Conservation (phyloP, 1,140 invertebrate genomes). For the Diorhabda elongata region DNA sequence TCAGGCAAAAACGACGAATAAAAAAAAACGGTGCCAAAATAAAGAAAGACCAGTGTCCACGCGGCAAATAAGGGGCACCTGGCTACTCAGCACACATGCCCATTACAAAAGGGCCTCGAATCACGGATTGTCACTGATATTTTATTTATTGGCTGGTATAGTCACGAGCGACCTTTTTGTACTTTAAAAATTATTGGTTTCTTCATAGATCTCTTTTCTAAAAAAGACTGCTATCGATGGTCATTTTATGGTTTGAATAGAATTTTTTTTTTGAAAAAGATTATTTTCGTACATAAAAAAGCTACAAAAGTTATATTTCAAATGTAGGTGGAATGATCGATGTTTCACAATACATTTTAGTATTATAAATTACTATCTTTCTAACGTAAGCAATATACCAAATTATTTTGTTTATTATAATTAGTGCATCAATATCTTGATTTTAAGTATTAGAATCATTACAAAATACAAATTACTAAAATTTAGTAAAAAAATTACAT, state of each 20-base stretch:
- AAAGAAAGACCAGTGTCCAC: constrained; percentile 16
- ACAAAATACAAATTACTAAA: neutral
- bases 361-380: no score
- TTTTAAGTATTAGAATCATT: no score
- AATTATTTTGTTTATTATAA: no score
- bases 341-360: no score
- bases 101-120: constrained; percentile 31
- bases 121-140: constrained; percentile 43
- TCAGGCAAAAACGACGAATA: constrained; percentile 2
- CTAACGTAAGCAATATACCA: no score
- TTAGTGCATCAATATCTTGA: no score
- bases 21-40: neutral
- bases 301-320: neutral
- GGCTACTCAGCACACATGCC: constrained; percentile 36
- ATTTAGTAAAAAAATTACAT: no score
- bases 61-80: constrained; percentile 25
- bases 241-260: constrained; percentile 17
- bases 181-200: constrained; percentile 25
- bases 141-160: constrained; percentile 41
- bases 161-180: constrained; percentile 31
- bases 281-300: neutral
- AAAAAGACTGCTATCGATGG: constrained; percentile 17
- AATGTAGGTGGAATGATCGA: no score
- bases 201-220: constrained; percentile 17
- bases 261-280: neutral